A percentile compares a stretch with the other conserved stretches of the same genome.
These are phyloP conservation scores for Philereme transversata DNA, from an alignment of 2,888 invertebrate genomes.

Conservation along the genomic window DNA sequence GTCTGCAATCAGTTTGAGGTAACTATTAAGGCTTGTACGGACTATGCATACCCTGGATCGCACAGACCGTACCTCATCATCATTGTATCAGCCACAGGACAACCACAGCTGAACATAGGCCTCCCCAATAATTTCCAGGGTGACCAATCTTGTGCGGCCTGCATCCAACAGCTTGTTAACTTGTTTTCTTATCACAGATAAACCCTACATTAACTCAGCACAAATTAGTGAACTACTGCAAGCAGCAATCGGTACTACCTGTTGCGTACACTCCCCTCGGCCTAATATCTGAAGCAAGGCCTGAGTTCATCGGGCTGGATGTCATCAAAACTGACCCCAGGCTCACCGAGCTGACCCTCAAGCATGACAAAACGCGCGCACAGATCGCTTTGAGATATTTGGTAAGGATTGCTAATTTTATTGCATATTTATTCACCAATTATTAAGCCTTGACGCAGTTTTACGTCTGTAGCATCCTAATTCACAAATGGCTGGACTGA, in stretches of 20 bases:
- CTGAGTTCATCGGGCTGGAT: conserved; percentile 78
- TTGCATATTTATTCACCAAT: too few species aligned
- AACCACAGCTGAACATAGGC: too few species aligned
- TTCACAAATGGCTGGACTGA: too few species aligned
- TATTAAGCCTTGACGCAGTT: too few species aligned
- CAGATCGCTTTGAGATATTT: conserved; percentile 88
- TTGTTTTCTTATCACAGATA: conserved; percentile 57
- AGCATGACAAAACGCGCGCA: conserved; percentile 86
- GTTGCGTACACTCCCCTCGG: conserved; percentile 90
- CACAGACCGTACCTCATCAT: too few species aligned
- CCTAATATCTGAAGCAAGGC: conserved; percentile 74
- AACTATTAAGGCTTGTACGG: conserved; percentile 12
- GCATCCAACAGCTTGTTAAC: too few species aligned
- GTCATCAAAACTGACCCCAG: conserved; percentile 84
- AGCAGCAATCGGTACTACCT: conserved; percentile 84
- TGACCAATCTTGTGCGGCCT: too few species aligned
- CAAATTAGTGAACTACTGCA: conserved; percentile 88
- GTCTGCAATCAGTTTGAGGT: conserved; percentile 84
- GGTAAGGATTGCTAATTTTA: conserved; percentile 67
- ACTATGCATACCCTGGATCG: too few species aligned
- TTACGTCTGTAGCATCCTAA: too few species aligned
- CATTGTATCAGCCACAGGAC: too few species aligned
- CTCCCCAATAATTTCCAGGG: too few species aligned
- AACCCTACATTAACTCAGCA: conserved; percentile 88
- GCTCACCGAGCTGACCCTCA: conserved; percentile 82